Evolutionary conservation across 2,888 invertebrate species (phyloP).

Genomic region (Ischnura elegans): DNA sequence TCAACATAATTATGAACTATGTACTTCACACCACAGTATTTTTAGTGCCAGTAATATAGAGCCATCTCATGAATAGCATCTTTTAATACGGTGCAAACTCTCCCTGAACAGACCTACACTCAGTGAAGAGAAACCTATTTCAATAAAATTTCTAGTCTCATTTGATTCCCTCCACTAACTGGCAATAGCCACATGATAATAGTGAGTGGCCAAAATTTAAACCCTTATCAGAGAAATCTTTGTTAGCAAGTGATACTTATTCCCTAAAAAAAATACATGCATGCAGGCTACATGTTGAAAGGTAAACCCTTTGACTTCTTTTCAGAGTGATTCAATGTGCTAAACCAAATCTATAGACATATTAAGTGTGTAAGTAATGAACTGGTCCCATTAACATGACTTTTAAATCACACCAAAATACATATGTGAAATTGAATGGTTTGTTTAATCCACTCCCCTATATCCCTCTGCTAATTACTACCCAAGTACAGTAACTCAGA

Average conservation of each 20-base stretch:
- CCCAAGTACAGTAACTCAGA: too few relatives aligned
- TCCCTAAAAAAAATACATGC: neutral
- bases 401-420: neutral
- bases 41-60: neutral
- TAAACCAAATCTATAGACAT: neutral
- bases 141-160: too few relatives aligned
- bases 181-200: too few relatives aligned
- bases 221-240: neutral
- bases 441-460: neutral
- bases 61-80: neutral
- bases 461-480: too few relatives aligned
- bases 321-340: neutral
- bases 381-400: neutral
- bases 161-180: too few relatives aligned
- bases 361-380: neutral
- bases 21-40: neutral
- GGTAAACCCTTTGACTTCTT: neutral
- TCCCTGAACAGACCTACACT: neutral
- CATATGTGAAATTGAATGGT: neutral
- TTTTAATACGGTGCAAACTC: neutral
- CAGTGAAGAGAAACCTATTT: too few relatives aligned
- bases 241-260: neutral
- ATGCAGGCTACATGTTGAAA: neutral
- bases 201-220: too few relatives aligned
- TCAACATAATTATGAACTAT: neutral